Base-by-base conservation (phyloP, 2,888 invertebrate species). In the Mesochorus sp. region DNA sequence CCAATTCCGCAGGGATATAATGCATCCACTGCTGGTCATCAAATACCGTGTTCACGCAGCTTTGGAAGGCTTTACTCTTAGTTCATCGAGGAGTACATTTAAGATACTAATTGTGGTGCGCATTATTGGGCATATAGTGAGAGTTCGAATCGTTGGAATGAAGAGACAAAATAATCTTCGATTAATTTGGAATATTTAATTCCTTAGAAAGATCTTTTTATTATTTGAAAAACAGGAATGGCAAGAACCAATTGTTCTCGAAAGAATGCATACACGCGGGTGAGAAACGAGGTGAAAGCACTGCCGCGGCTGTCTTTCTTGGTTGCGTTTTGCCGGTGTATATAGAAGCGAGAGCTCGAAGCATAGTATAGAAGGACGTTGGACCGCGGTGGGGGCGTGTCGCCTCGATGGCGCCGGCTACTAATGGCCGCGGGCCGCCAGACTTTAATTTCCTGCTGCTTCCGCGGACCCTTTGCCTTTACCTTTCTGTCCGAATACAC, bases 401-500 rank as follows among this genome's bases (percentile, higher is more conserved):
- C 90, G 91, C 89, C 90, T 90, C 89, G 89, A 91, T 91, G 91
- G 90, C 90, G 91, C 91, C 91, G 90, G 88, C 90, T 90, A 89
- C 89, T 91, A 91, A 91, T 91, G 91, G 90, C 91, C 88, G 89
- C 90, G 87, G 88, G 85, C 90, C 88, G 89, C 90, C 91, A 91
- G 91, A 91, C 91, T 90, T 91, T 91, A 91, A 91, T 91, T 91
- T 91, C 91, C 91, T 91, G 90, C 89, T 88, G 90, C 91, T 89
- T 89, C 90, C 90, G 90, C 90, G 89, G 89, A 87, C 88, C 88
- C 89, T 88, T 87, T 88, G 86, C 85, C 83, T 87, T 85, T 87
- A 88, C 88, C 88, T 88, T 88, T 88, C 86, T 79, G 85, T 87
- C 88, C 87, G 85, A 89, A 88, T 88, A 83, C 80, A 76, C 81